Base-by-base conservation (phyloP, 2,888 invertebrate species). In the Tinea semifulvella region DNA sequence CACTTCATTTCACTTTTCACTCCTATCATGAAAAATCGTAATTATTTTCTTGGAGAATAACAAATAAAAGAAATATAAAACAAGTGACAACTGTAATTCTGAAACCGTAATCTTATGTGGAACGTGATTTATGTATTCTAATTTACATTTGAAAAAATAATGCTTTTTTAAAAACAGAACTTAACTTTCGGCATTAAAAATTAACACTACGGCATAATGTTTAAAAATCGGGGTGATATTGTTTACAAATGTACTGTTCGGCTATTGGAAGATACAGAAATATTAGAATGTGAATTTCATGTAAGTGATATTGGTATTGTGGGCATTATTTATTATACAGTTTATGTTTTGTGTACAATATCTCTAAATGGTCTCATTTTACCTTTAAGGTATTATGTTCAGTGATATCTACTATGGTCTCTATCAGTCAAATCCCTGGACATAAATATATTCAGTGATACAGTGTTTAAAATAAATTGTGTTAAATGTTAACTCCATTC, bases 241-340 rank as follows among this genome's bases (percentile, higher is more conserved):
- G 88, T 88, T 75, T 89, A 89, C 81, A 92, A 91, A 84, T 92
- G 92, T 72, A 94, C 94, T 57, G 91, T 96, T 58, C 86, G 94
- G 61, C 85, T 95, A 53, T 83, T 95, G 61, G 94, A 94, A 77
- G 94, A 95, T 81, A 89, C 91, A 54, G 94, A 95, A 83, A 90
- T 94, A 62, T 83, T 95, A 64, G 92, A 95, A 84, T 94, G 92
- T 72, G 94, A 94, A 85, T 94, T 94, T 84, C 94, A 93, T 56
- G 80, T 81, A 52, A 70, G 80, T 75, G 49, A 48, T n/a, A n/a
- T n/a, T n/a, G n/a, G n/a, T n/a, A n/a, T n/a, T n/a, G n/a, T n/a
- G n/a, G n/a, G n/a, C n/a, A n/a, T n/a, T n/a, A n/a, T n/a, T n/a
- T n/a, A n/a, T n/a, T n/a, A n/a, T n/a, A n/a, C n/a, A n/a, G n/a